Percentiles rank a stretch among this genome's conserved stretches.
phyloP scores from a whole-genome alignment of 2,113 vertebrate genomes.

The Psettodes erumei region DNA sequence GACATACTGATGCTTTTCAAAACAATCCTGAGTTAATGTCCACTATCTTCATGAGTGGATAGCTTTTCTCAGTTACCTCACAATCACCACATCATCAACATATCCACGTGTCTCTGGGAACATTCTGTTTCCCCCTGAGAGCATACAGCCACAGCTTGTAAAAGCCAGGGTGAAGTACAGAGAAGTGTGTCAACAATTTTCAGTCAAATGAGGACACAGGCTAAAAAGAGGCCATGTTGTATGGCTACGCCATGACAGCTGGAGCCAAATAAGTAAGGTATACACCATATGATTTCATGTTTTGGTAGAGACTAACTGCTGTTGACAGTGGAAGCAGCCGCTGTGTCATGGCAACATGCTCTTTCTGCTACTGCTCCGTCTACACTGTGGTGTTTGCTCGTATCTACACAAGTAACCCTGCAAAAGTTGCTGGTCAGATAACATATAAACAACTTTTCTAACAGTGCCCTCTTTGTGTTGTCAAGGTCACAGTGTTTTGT shows the following conservation, averaged over 20 bases:
- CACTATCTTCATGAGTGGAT: too few species aligned
- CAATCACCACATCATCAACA: not conserved
- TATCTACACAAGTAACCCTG: not conserved
- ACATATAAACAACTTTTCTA: too few species aligned
- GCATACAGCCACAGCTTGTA: not conserved
- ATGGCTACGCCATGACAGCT: not conserved
- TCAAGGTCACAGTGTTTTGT: too few species aligned
- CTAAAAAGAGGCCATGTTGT: not conserved
- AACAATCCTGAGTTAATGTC: too few species aligned
- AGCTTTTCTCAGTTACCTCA: too few species aligned
- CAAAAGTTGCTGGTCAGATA: not conserved
- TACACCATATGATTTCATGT: not conserved
- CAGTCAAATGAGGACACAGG: constrained; percentile 14
- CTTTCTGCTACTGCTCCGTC: not conserved
- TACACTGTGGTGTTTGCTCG: not conserved
- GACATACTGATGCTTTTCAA: too few species aligned
- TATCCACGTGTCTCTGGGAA: not conserved
- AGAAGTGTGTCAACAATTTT: not conserved
- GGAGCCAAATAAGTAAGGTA: constrained; percentile 26
- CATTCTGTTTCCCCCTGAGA: not conserved
- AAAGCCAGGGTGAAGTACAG: not conserved
- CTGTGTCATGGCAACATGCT: too few species aligned
- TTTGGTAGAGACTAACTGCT: constrained; percentile 21
- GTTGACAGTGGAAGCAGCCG: too few species aligned
- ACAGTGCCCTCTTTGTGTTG: too few species aligned